phyloP scores from a whole-genome alignment of 1,140 invertebrate genomes.

The Papilio xuthus region DNA sequence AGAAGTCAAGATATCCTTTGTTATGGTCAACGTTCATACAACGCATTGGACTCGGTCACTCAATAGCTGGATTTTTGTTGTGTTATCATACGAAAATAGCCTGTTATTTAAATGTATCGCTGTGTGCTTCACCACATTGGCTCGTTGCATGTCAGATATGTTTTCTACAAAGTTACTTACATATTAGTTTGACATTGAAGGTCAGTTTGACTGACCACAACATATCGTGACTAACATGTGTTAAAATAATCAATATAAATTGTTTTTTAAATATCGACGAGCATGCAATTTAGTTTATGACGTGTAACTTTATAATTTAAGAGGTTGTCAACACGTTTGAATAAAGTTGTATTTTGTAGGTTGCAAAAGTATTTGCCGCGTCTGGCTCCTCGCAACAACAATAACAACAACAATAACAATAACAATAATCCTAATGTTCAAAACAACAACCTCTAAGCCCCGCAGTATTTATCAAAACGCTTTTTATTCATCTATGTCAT shows the following conservation, averaged over 20 bases:
- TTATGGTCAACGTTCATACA: not conserved
- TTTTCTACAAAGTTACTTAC: not conserved
- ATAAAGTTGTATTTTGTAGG: not conserved
- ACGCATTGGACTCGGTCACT: not conserved
- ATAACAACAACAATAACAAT: not conserved
- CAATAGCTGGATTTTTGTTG: not conserved
- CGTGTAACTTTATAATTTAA: not conserved
- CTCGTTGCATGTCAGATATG: not conserved
- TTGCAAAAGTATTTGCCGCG: not conserved
- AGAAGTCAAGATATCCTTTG: constrained; percentile 10
- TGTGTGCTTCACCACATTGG: not conserved
- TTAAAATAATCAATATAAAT: constrained; percentile 3
- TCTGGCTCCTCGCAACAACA: not conserved
- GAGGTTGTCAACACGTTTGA: not conserved
- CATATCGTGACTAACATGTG: not conserved
- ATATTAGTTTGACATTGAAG: not conserved
- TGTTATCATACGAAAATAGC: not conserved
- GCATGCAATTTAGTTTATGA: not conserved
- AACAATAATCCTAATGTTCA: constrained; percentile 2
- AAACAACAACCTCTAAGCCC: constrained; percentile 6
- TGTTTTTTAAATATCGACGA: not conserved
- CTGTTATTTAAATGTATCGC: not conserved
- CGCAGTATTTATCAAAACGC: not conserved
- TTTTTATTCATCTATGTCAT: not conserved
- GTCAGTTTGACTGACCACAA: not conserved